Percentiles rank a stretch among this genome's conserved stretches.
Evolutionary conservation across 2,888 invertebrate species (phyloP).

Genomic region (Mesorhabditis spiculigera): DNA sequence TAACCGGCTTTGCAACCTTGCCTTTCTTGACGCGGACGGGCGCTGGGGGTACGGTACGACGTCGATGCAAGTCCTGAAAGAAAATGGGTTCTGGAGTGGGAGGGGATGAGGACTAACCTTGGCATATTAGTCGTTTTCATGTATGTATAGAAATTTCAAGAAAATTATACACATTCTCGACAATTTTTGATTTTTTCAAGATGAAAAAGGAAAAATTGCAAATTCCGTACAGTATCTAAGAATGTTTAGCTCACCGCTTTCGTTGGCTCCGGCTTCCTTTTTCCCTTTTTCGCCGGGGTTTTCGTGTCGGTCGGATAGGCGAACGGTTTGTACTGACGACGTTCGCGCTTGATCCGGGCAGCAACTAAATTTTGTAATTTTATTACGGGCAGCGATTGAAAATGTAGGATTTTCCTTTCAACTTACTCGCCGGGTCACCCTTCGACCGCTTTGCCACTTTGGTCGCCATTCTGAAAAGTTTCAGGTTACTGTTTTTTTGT

Average conservation of each 20-base stretch:
- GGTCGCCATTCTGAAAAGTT: no score
- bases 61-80: no score
- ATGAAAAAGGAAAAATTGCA: no score
- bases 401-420: not conserved
- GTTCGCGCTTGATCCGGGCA: not conserved
- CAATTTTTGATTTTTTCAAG: no score
- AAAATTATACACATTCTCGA: no score
- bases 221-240: no score
- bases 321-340: not conserved
- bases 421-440: not conserved
- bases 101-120: no score
- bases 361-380: not conserved
- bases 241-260: not conserved
- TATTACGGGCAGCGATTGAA: not conserved
- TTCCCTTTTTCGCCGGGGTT: constrained; percentile 1
- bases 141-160: no score
- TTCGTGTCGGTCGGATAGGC: constrained; percentile 1
- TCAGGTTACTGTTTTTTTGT: no score
- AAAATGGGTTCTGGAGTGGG: no score
- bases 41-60: no score
- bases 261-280: not conserved
- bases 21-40: not conserved
- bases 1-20: not conserved
- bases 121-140: no score
- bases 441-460: not conserved